Percentiles rank a stretch among this genome's conserved stretches.
These are phyloP conservation scores for Julus scanicus DNA, from an alignment of 2,888 invertebrate genomes.

Conservation along the genomic window DNA sequence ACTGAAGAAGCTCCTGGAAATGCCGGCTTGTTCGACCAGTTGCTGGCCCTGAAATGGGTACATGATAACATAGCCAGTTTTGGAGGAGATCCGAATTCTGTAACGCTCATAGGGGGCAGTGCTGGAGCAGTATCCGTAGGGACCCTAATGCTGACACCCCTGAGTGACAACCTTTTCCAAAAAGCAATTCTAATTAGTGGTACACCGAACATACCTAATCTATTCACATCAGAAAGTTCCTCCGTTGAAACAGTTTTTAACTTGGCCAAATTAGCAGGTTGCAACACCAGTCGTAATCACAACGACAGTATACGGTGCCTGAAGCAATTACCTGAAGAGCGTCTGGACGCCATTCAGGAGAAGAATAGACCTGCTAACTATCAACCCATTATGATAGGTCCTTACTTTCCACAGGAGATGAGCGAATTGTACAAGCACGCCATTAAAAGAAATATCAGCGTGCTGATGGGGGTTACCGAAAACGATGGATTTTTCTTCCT, in stretches of 20 bases:
- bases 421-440: neutral
- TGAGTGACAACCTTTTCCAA: slow-evolving; percentile 64
- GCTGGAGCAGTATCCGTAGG: slow-evolving; percentile 94
- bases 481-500: slow-evolving; percentile 50
- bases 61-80: slow-evolving; percentile 87
- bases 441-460: slow-evolving; percentile 41
- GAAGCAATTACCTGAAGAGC: neutral
- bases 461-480: slow-evolving; percentile 47
- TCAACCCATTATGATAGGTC: slow-evolving; percentile 1
- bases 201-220: neutral
- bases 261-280: slow-evolving; percentile 22
- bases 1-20: slow-evolving; percentile 84
- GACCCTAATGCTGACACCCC: slow-evolving; percentile 81
- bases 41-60: slow-evolving; percentile 92
- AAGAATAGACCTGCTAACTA: neutral
- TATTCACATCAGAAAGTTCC: neutral
- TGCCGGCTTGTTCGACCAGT: slow-evolving; percentile 93
- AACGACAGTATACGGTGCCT: slow-evolving; percentile 14
- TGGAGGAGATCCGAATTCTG: slow-evolving; percentile 88
- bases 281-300: neutral
- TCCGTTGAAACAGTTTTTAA: neutral
- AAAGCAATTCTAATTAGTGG: slow-evolving; percentile 47
- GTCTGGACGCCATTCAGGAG: slow-evolving; percentile 45
- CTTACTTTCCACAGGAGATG: neutral
- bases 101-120: slow-evolving; percentile 94